Evolutionary conservation across 2,797 vertebrate genomes (phyloP), one percentile per base, ranked within the genome.

Genomic region (Lerista edwardsae): DNA sequence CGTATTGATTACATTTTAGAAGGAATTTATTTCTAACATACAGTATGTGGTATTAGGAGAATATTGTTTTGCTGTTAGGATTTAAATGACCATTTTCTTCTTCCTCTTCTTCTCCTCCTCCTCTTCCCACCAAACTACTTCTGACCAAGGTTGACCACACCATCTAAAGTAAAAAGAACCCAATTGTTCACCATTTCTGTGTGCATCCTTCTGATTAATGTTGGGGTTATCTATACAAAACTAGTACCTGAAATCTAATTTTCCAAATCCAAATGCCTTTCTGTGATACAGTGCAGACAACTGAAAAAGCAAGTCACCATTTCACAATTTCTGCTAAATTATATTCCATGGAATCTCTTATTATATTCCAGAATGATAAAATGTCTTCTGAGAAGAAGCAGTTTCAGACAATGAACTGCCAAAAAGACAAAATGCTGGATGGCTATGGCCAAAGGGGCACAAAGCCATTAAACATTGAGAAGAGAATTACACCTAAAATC

Each of bases 91-190:
- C 61, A 25, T 92, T 94, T 95, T 94, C 83, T 93, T 88, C 93
- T 94, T 93, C 93, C 93, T 93, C 81, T 85, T 85, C 65, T 93
- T 73, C 86, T 85, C 51, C 72, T 85, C 83, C 82, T 85, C 31
- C 86, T 83, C 87, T 23, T 36, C 27, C 92, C 91, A 91, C 67
- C 84, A 77, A 82, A 86, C 84, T 86, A 31, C 62, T 80, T 93
- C 93, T 94, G 94, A 93, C 92, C 94, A 94, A 94, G 93, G 93
- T 89, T 95, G 93, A 94, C 91, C 92, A 92, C 84, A 94, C 44
- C 90, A 89, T 93, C 90, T 90, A 90, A 92, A 94, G 92, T 94
- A 93, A 88, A 94, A 93, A 91, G 85, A 93, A 87, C 87, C 85
- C 85, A 94, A 79, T 92, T 92, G 68, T 92, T 93, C 86, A 89